Base-by-base conservation (phyloP, 2,888 invertebrate genomes). In the Phragmatobia fuliginosa region DNA sequence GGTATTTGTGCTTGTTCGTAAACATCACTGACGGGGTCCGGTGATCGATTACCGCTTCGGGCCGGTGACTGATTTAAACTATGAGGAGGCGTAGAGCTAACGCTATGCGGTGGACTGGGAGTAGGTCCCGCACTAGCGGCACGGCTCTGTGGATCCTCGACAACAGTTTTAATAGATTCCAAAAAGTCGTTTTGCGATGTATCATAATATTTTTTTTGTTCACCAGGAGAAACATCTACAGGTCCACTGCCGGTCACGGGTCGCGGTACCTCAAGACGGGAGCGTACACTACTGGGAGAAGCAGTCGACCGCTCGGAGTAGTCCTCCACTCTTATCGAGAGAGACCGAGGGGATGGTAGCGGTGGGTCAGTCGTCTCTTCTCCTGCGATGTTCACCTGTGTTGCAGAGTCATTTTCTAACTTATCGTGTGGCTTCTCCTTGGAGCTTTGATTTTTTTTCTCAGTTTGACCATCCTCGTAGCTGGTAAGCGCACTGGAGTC, bases 281-380 rank as follows among this genome's bases (percentile, higher is more conserved):
- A 79, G 18, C 76, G 64, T 16, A 36, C 74, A 21, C 83, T 78
- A 58, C 69, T 63, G 33, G 87, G 85, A 21, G 85, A 83, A 18
- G 85, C 85, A 68, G 86, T 86, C 0, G 92, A 90, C 71, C 87
- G 91, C 70, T 93, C 92, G 0, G 93, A 92, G 68, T 86, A 88
- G 72, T 94, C 92, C 72, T 94, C 94, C 58, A 92, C 84, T 62
- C 82, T 87, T 32, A 94, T 88, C 11, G 94, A 94, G 11, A 93
- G 93, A 25, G 94, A 92, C 0, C 89, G 88, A 7, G 89, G 88
- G 21, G 87, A 85, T 38, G 84, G 79, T 6, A 86, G 81, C 21
- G 64, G 32, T 16, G 60, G 25, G 41, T 81, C 67, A 5, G 49
- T 67, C 21, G 65, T 64, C 32, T 75, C 70, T 10, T 72, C 75